Percentiles rank a stretch among this genome's conserved stretches.
Conservation (phyloP, 2,113 vertebrate species). For the Carassius auratus region DNA sequence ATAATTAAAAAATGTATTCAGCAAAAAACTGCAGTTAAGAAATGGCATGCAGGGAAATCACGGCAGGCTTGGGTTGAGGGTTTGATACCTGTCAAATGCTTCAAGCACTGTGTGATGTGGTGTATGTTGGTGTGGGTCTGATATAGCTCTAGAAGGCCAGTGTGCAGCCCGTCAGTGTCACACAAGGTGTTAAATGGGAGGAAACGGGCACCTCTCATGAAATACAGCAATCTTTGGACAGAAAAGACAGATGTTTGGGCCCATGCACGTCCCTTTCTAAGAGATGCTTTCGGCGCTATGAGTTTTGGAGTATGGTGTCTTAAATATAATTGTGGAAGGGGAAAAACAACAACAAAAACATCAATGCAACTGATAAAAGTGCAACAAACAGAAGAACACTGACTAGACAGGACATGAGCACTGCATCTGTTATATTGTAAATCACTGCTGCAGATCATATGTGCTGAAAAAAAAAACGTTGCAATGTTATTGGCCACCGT, state of each 20-base stretch:
- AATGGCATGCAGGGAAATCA: slow-evolving; percentile 11
- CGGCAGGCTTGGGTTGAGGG: not conserved
- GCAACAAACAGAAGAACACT: not conserved
- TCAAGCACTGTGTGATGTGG: slow-evolving; percentile 54
- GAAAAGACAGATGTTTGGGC: slow-evolving; percentile 4
- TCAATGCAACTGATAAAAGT: slow-evolving; percentile 5
- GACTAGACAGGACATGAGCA: not conserved
- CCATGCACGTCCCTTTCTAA: slow-evolving; percentile 7
- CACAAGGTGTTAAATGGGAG: not conserved
- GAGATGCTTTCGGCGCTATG: not conserved
- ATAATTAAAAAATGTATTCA: not conserved
- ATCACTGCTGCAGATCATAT: slow-evolving; percentile 8
- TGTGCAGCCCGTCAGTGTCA: slow-evolving; percentile 7
- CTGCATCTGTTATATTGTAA: not conserved
- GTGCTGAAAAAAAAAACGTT: not conserved
- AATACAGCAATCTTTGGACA: not conserved
- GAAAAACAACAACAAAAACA: slow-evolving; percentile 4
- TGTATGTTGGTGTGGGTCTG: not conserved
- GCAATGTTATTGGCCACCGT: not conserved
- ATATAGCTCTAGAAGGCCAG: not conserved
- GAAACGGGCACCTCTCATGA: not conserved
- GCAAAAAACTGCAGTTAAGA: not conserved
- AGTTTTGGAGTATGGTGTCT: not conserved
- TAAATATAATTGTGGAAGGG: not conserved
- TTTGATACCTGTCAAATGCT: slow-evolving; percentile 64